These are phyloP conservation scores for Eulimnadia texana DNA, from an alignment of 1,140 invertebrate genomes.

Conservation along the genomic window DNA sequence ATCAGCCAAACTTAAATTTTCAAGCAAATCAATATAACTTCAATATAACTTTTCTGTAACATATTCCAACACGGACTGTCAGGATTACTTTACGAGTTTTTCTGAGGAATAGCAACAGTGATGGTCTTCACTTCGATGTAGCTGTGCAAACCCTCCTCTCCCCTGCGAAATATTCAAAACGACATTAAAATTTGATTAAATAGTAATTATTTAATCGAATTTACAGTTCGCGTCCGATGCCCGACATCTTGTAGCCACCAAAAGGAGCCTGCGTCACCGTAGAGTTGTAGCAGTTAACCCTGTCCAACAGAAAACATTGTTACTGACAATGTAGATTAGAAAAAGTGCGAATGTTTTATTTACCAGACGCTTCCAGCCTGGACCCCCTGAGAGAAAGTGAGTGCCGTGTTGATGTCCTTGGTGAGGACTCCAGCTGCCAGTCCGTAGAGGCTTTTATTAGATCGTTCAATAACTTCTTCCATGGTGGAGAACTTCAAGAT, in stretches of 20 bases:
- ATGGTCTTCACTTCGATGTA: constrained; percentile 64
- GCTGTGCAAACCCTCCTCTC: constrained; percentile 54
- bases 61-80: too few relatives aligned
- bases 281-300: constrained; percentile 70
- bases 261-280: constrained; percentile 62
- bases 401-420: constrained; percentile 32
- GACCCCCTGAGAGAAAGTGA: constrained; percentile 28
- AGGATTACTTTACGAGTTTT: background rate
- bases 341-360: constrained; percentile 14
- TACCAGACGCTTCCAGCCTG: constrained; percentile 39
- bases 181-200: background rate
- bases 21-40: background rate
- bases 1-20: too few relatives aligned
- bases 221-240: constrained; percentile 63
- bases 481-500: constrained; percentile 77
- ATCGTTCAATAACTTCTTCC: constrained; percentile 75
- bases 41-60: background rate
- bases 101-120: constrained; percentile 30
- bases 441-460: constrained; percentile 77
- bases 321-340: constrained; percentile 1
- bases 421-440: constrained; percentile 40
- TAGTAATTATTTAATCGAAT: constrained; percentile 24
- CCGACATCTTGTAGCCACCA: constrained; percentile 75
- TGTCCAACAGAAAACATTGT: constrained; percentile 28
- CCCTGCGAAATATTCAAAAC: constrained; percentile 31